A percentile compares a stretch with the other conserved stretches of the same genome.
phyloP scores from a whole-genome alignment of 2,113 vertebrate genomes.

The Malurus cyaneus region DNA sequence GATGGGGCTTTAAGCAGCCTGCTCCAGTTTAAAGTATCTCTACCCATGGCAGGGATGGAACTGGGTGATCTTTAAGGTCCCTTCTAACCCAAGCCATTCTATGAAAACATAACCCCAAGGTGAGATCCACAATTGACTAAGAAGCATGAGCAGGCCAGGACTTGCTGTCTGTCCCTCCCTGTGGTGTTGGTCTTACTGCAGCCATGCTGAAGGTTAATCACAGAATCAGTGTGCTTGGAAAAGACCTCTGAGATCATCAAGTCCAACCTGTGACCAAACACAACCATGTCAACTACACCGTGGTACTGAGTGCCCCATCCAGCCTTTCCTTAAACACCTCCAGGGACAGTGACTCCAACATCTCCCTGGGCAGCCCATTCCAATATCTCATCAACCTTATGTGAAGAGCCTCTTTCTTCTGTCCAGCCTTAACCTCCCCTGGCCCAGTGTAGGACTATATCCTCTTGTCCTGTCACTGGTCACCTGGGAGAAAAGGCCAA shows the following conservation, averaged over 20 bases:
- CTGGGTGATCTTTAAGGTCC: not conserved
- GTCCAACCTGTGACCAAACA: not conserved
- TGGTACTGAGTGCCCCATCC: not conserved
- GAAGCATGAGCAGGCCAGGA: not conserved
- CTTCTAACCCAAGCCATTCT: not conserved
- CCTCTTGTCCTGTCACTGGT: not conserved
- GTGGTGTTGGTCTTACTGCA: not conserved
- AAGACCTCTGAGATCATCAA: not conserved
- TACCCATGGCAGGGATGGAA: not conserved
- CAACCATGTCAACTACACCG: not conserved
- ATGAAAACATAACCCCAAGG: not conserved
- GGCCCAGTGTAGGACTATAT: not conserved
- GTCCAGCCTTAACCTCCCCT: not conserved
- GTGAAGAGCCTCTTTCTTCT: not conserved
- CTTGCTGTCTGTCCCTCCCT: fast-evolving
- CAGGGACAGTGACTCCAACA: not conserved
- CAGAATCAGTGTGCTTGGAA: not conserved
- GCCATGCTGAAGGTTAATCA: not conserved
- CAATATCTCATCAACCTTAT: not conserved
- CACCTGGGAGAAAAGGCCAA: fast-evolving
- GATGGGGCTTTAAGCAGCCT: not conserved
- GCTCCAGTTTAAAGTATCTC: not conserved
- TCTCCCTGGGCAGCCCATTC: not conserved
- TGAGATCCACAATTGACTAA: not conserved
- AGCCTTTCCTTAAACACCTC: not conserved